Base-by-base conservation (phyloP, 1,140 invertebrate species). In the Cyphomyrmex costatus region DNA sequence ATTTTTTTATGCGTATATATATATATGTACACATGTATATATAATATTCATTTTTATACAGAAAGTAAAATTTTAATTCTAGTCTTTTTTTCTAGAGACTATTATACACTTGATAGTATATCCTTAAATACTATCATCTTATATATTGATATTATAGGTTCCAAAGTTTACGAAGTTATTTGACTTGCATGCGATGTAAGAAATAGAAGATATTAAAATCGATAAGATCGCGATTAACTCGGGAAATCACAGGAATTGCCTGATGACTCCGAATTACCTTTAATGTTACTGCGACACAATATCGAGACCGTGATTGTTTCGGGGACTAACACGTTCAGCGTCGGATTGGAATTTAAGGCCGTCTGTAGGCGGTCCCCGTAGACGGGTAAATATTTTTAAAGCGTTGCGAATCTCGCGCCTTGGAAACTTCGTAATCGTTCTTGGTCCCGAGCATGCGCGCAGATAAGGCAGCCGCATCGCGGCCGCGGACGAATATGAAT, bases 401-500 rank as follows among this genome's bases (percentile, higher is more conserved):
- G 80, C 51, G 70, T 88, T 77, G 87, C 87, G 83, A 76, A 70
- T 46, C n/a, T 78, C 68, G 49, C 42, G 27, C 71, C 30, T 65
- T 2, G 66, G 36, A 63, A 58, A 88, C 71, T 89, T 89, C 87
- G 71, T n/a, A 65, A 86, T 79, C 84, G 49, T 89, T 86, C 53
- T 63, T 14, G 30, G n/a, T 70, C 60, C 60, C 88, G 82, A 58
- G 60, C 56, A 24, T 86, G 51, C 70, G 53, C 60, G 42, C 49
- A 73, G 87, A 89, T 89, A 89, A 90, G 88, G 60, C 77, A 73
- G 42, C 19, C 49, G 73, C 76, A 56, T 16, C 27, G 71, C 58
- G 58, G 12, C 46, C 79, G 46, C 68, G 74, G 88, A 90, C 89
- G 83, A 90, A 82, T 90, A 90, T 90, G 89, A 90, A 90, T 90